Conservation (phyloP, 2,113 vertebrate genomes). For the Raphicerus campestris region DNA sequence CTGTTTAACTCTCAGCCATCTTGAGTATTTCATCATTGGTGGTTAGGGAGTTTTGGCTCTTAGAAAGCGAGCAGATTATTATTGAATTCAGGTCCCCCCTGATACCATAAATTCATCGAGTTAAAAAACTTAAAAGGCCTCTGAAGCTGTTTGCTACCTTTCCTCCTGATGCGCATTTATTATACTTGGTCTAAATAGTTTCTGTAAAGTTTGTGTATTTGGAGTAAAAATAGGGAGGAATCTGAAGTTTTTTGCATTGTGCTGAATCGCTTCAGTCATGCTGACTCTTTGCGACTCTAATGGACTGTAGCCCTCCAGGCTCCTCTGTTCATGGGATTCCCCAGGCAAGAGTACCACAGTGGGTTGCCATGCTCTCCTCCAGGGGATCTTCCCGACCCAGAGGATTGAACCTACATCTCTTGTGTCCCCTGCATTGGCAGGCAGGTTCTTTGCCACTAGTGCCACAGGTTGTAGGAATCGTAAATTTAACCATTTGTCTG, state of each 20-base stretch:
- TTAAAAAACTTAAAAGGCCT: not conserved
- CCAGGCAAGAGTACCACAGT: not conserved
- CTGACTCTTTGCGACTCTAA: not conserved
- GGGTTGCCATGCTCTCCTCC: not conserved
- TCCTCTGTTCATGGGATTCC: not conserved
- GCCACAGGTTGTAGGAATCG: not conserved
- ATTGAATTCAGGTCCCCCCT: not conserved
- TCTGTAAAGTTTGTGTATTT: not conserved
- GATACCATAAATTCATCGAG: not conserved
- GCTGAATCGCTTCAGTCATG: not conserved
- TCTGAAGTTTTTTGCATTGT: not conserved
- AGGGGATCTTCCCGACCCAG: not conserved
- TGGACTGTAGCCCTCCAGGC: not conserved
- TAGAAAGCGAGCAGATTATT: not conserved
- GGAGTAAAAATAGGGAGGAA: not conserved
- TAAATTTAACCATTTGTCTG: not conserved
- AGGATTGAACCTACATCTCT: not conserved
- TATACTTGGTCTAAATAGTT: not conserved
- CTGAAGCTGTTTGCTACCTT: not conserved
- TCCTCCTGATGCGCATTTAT: not conserved
- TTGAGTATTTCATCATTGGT: not conserved
- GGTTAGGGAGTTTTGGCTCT: not conserved
- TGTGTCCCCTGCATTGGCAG: not conserved
- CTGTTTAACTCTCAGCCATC: not conserved
- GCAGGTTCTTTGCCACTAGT: not conserved